Evolutionary conservation across 2,888 invertebrate genomes (phyloP).

Genomic region (Galerucella pusilla): DNA sequence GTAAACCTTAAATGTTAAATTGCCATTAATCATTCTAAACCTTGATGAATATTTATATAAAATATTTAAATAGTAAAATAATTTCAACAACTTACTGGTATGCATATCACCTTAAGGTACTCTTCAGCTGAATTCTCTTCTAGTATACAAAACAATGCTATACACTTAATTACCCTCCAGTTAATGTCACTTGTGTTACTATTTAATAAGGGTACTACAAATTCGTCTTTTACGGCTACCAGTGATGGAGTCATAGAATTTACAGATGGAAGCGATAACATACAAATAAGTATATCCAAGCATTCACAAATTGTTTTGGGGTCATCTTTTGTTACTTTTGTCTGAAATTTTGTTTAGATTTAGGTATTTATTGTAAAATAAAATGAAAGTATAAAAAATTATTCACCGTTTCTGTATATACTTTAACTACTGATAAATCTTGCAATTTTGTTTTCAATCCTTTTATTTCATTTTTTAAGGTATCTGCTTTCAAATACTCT

Average conservation of each 20-base stretch:
- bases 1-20: no score
- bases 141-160: conserved; percentile 48
- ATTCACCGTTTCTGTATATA: conserved; percentile 25
- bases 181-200: conserved; percentile 45
- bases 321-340: conserved; percentile 46
- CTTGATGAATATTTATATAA: no score
- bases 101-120: conserved; percentile 47
- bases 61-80: neutral
- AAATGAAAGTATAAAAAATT: conserved; percentile 3
- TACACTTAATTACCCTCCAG: conserved; percentile 50
- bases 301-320: conserved; percentile 49
- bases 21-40: no score
- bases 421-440: conserved; percentile 37
- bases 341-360: conserved; percentile 2
- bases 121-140: conserved; percentile 49
- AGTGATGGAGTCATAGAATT: conserved; percentile 42
- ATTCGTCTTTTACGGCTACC: conserved; percentile 48
- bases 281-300: conserved; percentile 51
- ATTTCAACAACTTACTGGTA: conserved; percentile 48
- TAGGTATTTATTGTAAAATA: neutral
- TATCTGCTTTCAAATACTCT: conserved; percentile 50
- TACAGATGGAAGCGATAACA: conserved; percentile 42
- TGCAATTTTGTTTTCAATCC: conserved; percentile 47
- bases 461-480: conserved; percentile 47
- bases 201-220: conserved; percentile 48